Evolutionary conservation across 2,113 vertebrate species (phyloP), one percentile per base, ranked within the genome.

Genomic region (Apteryx mantelli): DNA sequence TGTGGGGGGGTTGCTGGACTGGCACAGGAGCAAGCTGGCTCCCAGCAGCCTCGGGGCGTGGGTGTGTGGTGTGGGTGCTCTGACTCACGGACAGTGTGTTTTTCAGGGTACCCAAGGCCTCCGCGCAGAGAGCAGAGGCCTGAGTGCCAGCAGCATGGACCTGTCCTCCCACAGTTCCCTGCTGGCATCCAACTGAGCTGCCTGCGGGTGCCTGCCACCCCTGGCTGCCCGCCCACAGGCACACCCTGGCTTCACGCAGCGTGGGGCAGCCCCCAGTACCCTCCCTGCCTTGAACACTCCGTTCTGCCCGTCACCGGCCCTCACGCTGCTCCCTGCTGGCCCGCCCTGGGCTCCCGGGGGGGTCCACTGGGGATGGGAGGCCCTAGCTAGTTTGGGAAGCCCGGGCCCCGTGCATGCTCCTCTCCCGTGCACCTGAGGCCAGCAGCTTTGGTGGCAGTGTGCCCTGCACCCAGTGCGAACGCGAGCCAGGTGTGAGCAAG

Each of bases 141-240:
- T 97, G 64, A 98, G 98, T 48, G 97, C 97, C 94, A 98, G 98
- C 95, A 98, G 97, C 77, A 95, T 96, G 92, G 97, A 98, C 89
- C 97, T 98, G 56, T 97, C 97, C 16, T 97, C 97, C 30, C 98
- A 97, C 95, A 97, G 96, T 91, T 97, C 97, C 42, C 81, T 97
- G 82, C 95, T 97, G n/a, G 95, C 97, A 69, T 96, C 97, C 94
- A 96, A 96, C 55, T 98, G 97, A 97, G 28, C 40, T 1, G 3
- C 34, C 55, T 2, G 40, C 70, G 10, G 84, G 61, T 46, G 65
- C 60, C 65, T 42, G 13, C 44, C 3, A 36, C 55, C 2, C 7
- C 70, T 4, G 55, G 36, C 69, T 7, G 7, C 69, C 65, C 58
- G 1, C 44, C 76, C 32, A 66, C 76, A 17, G 44, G 44, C 46